These are phyloP conservation scores for Calephelis perditalis DNA, from an alignment of 2,888 invertebrate species.

Conservation along the genomic window DNA sequence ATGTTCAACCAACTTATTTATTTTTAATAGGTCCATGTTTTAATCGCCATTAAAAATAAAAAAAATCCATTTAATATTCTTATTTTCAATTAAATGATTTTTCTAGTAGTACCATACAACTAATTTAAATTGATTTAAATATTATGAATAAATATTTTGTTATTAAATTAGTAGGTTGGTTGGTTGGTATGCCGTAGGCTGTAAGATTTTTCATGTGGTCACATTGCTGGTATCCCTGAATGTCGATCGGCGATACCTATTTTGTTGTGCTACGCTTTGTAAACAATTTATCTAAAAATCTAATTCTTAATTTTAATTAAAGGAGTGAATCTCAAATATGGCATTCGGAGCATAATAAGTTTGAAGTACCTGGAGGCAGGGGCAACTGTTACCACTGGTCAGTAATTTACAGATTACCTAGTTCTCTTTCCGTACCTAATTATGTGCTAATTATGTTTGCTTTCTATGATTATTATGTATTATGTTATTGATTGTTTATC, in stretches of 20 bases:
- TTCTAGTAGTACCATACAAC: too few species aligned
- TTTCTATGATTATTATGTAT: slow-evolving; percentile 27
- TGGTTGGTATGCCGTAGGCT: too few species aligned
- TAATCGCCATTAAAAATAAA: too few species aligned
- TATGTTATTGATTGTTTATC: neutral
- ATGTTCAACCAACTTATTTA: too few species aligned
- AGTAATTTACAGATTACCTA: slow-evolving; percentile 41
- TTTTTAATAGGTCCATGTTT: too few species aligned
- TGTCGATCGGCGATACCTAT: slow-evolving; percentile 48
- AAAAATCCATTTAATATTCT: too few species aligned
- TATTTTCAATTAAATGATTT: too few species aligned
- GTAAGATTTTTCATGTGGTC: neutral
- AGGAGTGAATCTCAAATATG: slow-evolving; percentile 47
- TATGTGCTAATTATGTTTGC: slow-evolving; percentile 34
- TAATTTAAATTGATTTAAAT: too few species aligned
- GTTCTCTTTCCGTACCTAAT: slow-evolving; percentile 35
- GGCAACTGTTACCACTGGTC: slow-evolving; percentile 54
- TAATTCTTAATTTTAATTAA: slow-evolving; percentile 27
- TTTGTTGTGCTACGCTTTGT: slow-evolving; percentile 26
- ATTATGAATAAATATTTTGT: too few species aligned
- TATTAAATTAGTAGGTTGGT: too few species aligned
- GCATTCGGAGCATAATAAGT: slow-evolving; percentile 54
- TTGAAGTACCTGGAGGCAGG: slow-evolving; percentile 35
- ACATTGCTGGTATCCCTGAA: slow-evolving; percentile 21
- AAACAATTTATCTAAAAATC: slow-evolving; percentile 35